Evolutionary conservation across 2,113 vertebrate genomes (phyloP).

Genomic region (Chaetura pelagica): DNA sequence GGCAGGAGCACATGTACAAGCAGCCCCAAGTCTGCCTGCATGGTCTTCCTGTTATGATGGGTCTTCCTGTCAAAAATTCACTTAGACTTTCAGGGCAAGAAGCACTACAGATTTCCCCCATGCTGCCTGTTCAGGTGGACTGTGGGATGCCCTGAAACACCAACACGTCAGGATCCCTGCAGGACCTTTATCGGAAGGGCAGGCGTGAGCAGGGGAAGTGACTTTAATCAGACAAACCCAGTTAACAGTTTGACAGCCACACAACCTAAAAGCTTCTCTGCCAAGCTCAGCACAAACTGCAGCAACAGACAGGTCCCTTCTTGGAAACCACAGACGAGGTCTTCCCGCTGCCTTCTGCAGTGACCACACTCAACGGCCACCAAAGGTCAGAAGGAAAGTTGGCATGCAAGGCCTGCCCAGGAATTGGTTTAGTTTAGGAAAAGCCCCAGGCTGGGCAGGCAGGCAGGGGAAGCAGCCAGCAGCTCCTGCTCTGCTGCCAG

Average conservation of each 20-base stretch:
- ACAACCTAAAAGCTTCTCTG: rapidly evolving
- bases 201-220: neutral
- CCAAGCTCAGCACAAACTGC: rapidly evolving
- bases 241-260: neutral
- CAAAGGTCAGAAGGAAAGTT: neutral
- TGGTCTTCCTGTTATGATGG: rapidly evolving
- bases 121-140: rapidly evolving
- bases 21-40: neutral
- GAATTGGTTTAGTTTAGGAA: neutral
- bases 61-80: neutral
- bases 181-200: too few relatives aligned
- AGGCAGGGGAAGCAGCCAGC: neutral
- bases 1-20: rapidly evolving
- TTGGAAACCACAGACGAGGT: rapidly evolving
- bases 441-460: rapidly evolving
- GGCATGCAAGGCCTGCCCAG: neutral
- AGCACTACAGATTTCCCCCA: rapidly evolving
- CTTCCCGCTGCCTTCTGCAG: neutral
- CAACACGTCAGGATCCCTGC: rapidly evolving
- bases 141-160: neutral
- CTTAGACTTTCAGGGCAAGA: neutral
- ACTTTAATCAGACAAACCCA: rapidly evolving
- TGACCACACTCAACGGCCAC: rapidly evolving
- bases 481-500: neutral
- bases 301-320: rapidly evolving